Percentiles rank a stretch among this genome's conserved stretches.
These are phyloP conservation scores for Drosophila pandora DNA, from an alignment of 1,140 invertebrate genomes.

Conservation along the genomic window DNA sequence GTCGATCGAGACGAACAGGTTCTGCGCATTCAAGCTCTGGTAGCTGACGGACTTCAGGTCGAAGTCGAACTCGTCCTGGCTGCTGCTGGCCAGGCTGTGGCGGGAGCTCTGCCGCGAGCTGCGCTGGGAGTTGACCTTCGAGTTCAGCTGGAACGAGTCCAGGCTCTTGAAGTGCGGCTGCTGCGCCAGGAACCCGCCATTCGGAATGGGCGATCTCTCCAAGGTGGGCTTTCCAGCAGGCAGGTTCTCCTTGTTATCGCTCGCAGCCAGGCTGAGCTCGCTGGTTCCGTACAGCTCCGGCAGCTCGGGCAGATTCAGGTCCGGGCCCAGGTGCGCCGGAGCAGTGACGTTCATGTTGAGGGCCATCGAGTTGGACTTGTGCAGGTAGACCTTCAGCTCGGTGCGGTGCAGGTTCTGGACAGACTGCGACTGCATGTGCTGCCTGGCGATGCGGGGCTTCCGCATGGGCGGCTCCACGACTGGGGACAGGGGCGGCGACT, in stretches of 20 bases:
- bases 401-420: slow-evolving; percentile 78
- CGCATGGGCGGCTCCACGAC: slow-evolving; percentile 41
- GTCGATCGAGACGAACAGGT: slow-evolving; percentile 80
- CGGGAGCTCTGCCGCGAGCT: slow-evolving; percentile 26
- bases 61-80: slow-evolving; percentile 67
- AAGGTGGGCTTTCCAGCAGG: neutral
- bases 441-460: slow-evolving; percentile 48
- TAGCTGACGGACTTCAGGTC: slow-evolving; percentile 82
- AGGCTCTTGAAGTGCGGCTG: slow-evolving; percentile 69
- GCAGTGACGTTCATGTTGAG: slow-evolving; percentile 65
- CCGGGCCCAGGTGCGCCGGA: slow-evolving; percentile 30
- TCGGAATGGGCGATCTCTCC: slow-evolving; percentile 21
- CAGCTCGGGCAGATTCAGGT: slow-evolving; percentile 64
- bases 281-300: slow-evolving; percentile 71
- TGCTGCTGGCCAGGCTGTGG: slow-evolving; percentile 43
- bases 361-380: slow-evolving; percentile 75
- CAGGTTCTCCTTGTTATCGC: slow-evolving; percentile 59
- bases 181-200: slow-evolving; percentile 53
- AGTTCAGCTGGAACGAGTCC: slow-evolving; percentile 54
- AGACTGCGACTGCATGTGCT: slow-evolving; percentile 71
- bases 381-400: slow-evolving; percentile 72
- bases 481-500: neutral
- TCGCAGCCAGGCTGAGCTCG: slow-evolving; percentile 59
- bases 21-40: slow-evolving; percentile 77
- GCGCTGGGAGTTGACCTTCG: slow-evolving; percentile 6